Evolutionary conservation across 2,797 vertebrate genomes (phyloP), one percentile per base, ranked within the genome.

Genomic region (Vespertilio murinus): DNA sequence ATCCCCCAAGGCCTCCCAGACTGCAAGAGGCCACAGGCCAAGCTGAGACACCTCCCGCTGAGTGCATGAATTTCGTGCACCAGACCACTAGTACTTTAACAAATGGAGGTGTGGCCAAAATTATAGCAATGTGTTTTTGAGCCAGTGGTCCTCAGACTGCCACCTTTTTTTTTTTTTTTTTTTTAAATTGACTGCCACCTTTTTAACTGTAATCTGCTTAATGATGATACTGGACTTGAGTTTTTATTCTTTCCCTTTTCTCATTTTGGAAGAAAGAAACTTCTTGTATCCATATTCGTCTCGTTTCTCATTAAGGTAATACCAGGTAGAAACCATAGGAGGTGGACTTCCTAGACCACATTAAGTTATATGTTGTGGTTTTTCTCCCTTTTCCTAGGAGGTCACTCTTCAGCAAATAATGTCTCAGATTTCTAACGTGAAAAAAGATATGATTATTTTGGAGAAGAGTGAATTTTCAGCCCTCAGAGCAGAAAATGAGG

Each of bases 381-480:
- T 1, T 42, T 42, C 11, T 97, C 97, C 84, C 45, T 89, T 96
- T 98, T 92, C 97, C 81, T 95, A 99, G 99, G 99, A 99, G 98
- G 99, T 99, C 93, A 98, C 98, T 97, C 97, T 99, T 97, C 99
- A 99, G 97, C 99, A 98, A 92, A 98, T 99, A 69, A 99, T 99
- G 99, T 99, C 99, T 95, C 98, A 99, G 95, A 99, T 99, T 93
- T 98, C 98, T 20, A 95, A 98, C 0, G 98, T 99, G 47, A 99
- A 99, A 98, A 99, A 99, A 97, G 99, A 99, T 97, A 99, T 99
- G 99, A 98, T 99, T 75, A 99, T 99, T 97, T 98, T 99, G 80
- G 99, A 99, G 98, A 99, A 99, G 98, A 99, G 99, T 95, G 99
- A 99, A 98, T 99, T 99, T 98, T 99, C 99, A 67, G 97, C 99